Conservation (phyloP, 2,797 vertebrate genomes). For the Adelosebastes latens region DNA sequence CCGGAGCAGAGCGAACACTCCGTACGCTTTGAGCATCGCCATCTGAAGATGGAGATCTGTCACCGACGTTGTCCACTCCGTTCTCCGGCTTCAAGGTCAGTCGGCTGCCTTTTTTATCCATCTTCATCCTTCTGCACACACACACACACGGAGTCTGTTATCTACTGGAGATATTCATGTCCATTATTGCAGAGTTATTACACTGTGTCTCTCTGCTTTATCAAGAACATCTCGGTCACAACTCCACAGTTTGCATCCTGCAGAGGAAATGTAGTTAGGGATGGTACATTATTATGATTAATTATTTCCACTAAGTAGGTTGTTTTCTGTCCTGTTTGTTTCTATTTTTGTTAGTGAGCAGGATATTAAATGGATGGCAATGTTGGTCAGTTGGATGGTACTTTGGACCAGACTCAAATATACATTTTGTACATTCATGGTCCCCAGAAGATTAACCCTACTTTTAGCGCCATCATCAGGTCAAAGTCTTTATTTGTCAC, state of each 20-base stretch:
- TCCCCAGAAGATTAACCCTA: too few relatives aligned
- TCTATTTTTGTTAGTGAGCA: background rate
- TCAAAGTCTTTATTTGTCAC: background rate
- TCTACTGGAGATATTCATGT: background rate
- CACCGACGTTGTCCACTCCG: slow-evolving; percentile 55
- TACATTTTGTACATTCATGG: too few relatives aligned
- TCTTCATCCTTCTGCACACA: slow-evolving; percentile 61
- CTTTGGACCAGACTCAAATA: background rate
- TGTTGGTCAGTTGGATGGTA: background rate
- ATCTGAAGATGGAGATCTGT: slow-evolving; percentile 66
- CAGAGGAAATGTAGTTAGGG: background rate
- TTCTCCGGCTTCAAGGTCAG: slow-evolving; percentile 81
- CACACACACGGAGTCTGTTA: background rate
- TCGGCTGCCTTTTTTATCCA: slow-evolving; percentile 65
- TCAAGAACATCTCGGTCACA: background rate
- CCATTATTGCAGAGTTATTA: background rate
- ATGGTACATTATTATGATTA: background rate
- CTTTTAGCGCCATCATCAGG: background rate
- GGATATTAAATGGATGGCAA: background rate
- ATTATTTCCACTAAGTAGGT: background rate
- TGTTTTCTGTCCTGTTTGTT: background rate
- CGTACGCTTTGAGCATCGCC: slow-evolving; percentile 77
- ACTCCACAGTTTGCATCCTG: background rate
- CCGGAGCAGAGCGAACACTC: slow-evolving; percentile 70
- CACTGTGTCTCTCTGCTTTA: background rate